Evolutionary conservation across 2,113 vertebrate species (phyloP), one percentile per base, ranked within the genome.

Genomic region (Hippocampus comes): DNA sequence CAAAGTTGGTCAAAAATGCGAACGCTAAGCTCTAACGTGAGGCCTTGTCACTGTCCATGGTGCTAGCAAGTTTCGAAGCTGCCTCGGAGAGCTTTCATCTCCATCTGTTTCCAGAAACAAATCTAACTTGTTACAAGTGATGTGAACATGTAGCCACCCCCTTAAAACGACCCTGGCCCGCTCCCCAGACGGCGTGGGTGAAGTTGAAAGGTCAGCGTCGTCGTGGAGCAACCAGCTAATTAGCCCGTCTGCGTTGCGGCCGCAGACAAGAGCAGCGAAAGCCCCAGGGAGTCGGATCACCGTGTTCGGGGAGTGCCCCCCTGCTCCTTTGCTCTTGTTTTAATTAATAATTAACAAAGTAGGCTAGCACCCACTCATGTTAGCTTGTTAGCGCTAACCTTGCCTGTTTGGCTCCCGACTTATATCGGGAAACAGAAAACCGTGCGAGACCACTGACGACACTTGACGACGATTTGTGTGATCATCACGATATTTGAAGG

Each of bases 201-300:
- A 81, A 85, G 90, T 90, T 92, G 86, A 88, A 67, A 73, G 92
- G 92, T 93, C 89, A 90, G 67, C 79, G 88, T 91, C 92, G 82
- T 88, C 83, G 82, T 89, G 90, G 91, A 89, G 84, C 91, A 91
- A 93, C 91, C 87, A 91, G 86, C 92, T 94, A 92, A 93, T 94
- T 94, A 94, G 89, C 79, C 84, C 89, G 88, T 81, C 85, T 74
- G 78, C 87, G 67, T 87, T 83, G 89, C 84, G 83, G 66, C 72
- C 79, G 43, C 84, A 87, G 88, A 89, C 84, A 71, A 75, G 59
- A 34, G 15, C 59, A 18, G 6, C 2, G 27, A 61, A 61, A 78
- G 79, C 90, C 86, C 87, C 48, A 72, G 89, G 90, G 91, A 90
- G 76, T 51, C 9, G 80, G 82, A 82, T 83, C 27, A 18, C 59